Evolutionary conservation across 1,140 invertebrate species (phyloP).

Genomic region (Aphis craccivora): DNA sequence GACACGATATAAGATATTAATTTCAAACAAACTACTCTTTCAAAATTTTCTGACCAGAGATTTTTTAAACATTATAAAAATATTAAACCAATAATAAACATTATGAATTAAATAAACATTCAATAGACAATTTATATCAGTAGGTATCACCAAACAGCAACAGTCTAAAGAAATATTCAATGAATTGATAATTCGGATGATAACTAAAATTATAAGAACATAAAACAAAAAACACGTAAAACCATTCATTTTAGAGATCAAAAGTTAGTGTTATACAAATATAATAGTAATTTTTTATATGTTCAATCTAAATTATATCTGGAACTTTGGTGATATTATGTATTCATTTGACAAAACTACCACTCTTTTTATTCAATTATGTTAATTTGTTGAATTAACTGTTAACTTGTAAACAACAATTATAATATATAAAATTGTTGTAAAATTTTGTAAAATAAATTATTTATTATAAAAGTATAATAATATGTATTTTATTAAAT

Average conservation of each 20-base stretch:
- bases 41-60: neutral
- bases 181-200: neutral
- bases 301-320: neutral
- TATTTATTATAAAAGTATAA: neutral
- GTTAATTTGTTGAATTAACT: neutral
- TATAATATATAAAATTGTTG: neutral
- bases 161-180: neutral
- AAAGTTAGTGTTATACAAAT: neutral
- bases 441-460: neutral
- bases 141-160: neutral
- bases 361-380: neutral
- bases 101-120: neutral
- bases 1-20: neutral
- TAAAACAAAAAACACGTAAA: neutral
- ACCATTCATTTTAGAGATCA: neutral
- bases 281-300: neutral
- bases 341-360: neutral
- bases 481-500: neutral
- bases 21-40: neutral
- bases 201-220: neutral
- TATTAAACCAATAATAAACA: neutral
- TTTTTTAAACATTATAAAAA: neutral
- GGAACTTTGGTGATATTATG: neutral
- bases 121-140: neutral
- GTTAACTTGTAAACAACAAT: neutral